A percentile compares a stretch with the other conserved stretches of the same genome.
Evolutionary conservation across 2,888 invertebrate genomes (phyloP).

Genomic region (Lasioglossum leucozonium): DNA sequence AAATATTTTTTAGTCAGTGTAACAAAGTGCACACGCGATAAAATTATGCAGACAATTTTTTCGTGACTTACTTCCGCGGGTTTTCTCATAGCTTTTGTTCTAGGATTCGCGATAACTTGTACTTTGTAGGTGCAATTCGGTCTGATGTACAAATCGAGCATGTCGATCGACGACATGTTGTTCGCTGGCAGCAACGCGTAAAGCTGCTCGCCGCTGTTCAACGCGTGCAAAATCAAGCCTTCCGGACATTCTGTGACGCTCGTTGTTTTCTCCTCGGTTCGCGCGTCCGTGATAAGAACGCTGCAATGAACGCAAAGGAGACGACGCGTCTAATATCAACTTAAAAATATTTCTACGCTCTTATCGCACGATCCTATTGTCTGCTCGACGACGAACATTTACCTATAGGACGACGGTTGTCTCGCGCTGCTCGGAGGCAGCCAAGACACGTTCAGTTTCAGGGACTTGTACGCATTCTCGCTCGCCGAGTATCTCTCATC

Average conservation of each 20-base stretch:
- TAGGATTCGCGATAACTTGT: slow-evolving; percentile 79
- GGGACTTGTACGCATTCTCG: slow-evolving; percentile 55
- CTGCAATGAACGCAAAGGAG: slow-evolving; percentile 59
- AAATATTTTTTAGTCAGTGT: background rate
- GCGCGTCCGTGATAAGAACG: slow-evolving; percentile 71
- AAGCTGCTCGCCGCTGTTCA: slow-evolving; percentile 62
- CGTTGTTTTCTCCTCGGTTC: slow-evolving; percentile 32
- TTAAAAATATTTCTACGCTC: background rate
- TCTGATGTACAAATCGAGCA: slow-evolving; percentile 75
- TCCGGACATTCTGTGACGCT: slow-evolving; percentile 69
- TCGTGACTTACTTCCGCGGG: slow-evolving; percentile 45
- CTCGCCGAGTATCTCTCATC: slow-evolving; percentile 50
- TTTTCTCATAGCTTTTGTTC: slow-evolving; percentile 62
- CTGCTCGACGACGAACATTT: slow-evolving; percentile 26
- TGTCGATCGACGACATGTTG: slow-evolving; percentile 64
- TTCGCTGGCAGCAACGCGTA: slow-evolving; percentile 75
- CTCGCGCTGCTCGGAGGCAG: slow-evolving; percentile 61
- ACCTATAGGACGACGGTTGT: slow-evolving; percentile 78
- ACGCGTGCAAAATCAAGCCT: slow-evolving; percentile 73
- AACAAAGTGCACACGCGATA: background rate
- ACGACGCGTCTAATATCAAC: background rate
- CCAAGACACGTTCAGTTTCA: slow-evolving; percentile 79
- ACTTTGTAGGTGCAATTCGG: slow-evolving; percentile 78
- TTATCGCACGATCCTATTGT: background rate
- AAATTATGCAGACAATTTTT: background rate